These are phyloP conservation scores for Lerista edwardsae DNA, from an alignment of 2,797 vertebrate species.

Conservation along the genomic window DNA sequence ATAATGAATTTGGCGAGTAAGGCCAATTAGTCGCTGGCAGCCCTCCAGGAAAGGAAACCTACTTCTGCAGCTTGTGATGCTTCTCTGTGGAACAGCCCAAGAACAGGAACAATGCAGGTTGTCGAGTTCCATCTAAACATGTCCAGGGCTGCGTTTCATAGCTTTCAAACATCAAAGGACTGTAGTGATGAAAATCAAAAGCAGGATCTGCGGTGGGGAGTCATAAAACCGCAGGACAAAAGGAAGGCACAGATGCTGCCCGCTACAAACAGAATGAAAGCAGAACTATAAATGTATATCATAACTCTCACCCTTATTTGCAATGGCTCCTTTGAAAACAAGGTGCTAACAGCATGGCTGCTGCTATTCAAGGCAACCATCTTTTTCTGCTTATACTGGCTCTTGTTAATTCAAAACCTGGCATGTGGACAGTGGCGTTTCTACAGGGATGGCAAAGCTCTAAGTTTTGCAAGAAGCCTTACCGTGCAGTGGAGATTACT, in stretches of 20 bases:
- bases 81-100: conserved; percentile 49
- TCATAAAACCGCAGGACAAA: conserved; percentile 49
- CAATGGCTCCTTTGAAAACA: conserved; percentile 51
- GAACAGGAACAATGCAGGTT: conserved; percentile 43
- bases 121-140: conserved; percentile 60
- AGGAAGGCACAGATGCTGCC: conserved; percentile 44
- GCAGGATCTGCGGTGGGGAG: conserved; percentile 44
- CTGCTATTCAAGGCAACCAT: conserved; percentile 28
- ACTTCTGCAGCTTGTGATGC: conserved; percentile 49
- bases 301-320: background rate
- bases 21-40: conserved; percentile 64
- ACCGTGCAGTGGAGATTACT: too few relatives aligned
- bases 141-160: conserved; percentile 39
- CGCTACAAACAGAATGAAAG: conserved; percentile 28
- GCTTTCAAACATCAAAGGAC: conserved; percentile 59
- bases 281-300: conserved; percentile 17
- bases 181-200: conserved; percentile 55
- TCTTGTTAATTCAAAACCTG: conserved; percentile 17
- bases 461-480: too few relatives aligned
- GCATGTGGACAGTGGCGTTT: too few relatives aligned
- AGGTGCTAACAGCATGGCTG: conserved; percentile 20
- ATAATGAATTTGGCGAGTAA: conserved; percentile 41
- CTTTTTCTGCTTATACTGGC: background rate
- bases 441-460: too few relatives aligned
- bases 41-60: conserved; percentile 67